Base-by-base conservation (phyloP, 2,888 invertebrate species). In the Dascillus cervinus region DNA sequence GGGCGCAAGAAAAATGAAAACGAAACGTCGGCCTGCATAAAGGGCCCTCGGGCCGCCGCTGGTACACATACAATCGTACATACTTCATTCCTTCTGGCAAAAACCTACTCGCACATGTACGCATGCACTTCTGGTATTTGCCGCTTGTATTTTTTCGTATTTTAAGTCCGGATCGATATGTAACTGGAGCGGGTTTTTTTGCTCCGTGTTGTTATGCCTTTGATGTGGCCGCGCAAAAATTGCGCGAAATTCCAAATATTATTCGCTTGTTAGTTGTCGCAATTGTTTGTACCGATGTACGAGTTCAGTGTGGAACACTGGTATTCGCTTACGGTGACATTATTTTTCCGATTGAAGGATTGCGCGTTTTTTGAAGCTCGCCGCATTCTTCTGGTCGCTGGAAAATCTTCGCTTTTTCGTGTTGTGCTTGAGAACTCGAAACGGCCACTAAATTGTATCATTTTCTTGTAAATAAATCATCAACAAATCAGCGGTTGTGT, bases 161-260 rank as follows among this genome's bases (percentile, higher is more conserved):
- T 39, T 43, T 44, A 41, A 53, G 50, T 53, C 46, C 46, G 51
- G 59, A 57, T 55, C 61, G 60, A 62, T 62, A 64, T 60, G 60
- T 58, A 62, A 62, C 60, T 64, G 55, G 62, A 61, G 61, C 62
- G 60, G 55, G 53, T 56, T 59, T 60, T 59, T 53, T 37, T 43
- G 34, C 32, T 17, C 40, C 44, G 49, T 46, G 39, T 46, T 40
- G 42, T 46, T 62, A 47, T 40, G 43, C 45, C 63, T 64, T 65
- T 65, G 62, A 62, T 55, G 49, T 56, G 49, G 64, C 64, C 64
- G 64, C 57, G 60, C 64, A 65, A 65, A 65, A 65, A 65, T 65
- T 57, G 62, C 55, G 60, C 62, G 62, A 65, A 64, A 65, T 65
- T 64, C 62, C 64, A 64, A 65, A 65, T 64, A 65, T 64, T 64